Conservation (phyloP, 2,113 vertebrate species). For the Bothrops jararaca region DNA sequence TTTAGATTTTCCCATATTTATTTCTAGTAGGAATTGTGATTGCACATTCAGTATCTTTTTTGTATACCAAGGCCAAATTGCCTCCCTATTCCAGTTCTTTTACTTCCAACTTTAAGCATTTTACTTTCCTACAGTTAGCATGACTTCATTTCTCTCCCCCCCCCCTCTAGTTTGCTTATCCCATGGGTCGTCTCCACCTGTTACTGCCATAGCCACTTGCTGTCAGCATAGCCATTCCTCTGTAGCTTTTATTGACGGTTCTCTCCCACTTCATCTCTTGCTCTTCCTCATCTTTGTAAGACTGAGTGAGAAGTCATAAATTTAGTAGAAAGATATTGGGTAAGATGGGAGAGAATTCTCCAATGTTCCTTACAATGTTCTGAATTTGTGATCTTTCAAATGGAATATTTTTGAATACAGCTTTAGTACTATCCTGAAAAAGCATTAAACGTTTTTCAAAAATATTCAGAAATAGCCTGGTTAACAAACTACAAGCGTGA, state of each 20-base stretch:
- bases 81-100: background rate
- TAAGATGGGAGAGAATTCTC: background rate
- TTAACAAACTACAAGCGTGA: background rate
- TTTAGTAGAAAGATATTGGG: background rate
- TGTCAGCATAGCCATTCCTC: background rate
- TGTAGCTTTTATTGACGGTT: background rate
- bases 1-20: background rate
- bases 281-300: background rate
- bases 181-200: background rate
- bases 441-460: background rate
- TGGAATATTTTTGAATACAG: background rate
- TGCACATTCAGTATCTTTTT: background rate
- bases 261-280: background rate
- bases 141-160: too few relatives aligned
- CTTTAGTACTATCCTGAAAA: background rate
- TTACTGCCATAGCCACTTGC: background rate
- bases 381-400: background rate
- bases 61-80: background rate
- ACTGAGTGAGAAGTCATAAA: background rate
- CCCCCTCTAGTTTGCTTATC: background rate
- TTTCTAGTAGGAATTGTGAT: background rate
- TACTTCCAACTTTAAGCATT: background rate
- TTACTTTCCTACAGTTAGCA: background rate
- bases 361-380: background rate
- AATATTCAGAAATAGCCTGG: background rate